Evolutionary conservation across 2,113 vertebrate species (phyloP), one percentile per base, ranked within the genome.

Genomic region (Nesospiza acunhae): DNA sequence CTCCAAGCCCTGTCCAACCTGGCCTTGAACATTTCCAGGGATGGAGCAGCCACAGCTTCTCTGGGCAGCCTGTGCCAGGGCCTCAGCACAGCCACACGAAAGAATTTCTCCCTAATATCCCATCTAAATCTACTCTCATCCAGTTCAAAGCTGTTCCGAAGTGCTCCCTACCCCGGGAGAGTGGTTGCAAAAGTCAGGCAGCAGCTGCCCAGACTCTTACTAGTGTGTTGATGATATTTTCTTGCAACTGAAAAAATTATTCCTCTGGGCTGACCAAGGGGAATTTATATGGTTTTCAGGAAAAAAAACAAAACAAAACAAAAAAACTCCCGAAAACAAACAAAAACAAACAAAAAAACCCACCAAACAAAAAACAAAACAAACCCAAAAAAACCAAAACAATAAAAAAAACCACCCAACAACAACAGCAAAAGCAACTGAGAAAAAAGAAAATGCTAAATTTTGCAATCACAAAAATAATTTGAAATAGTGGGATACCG

Each of bases 1-100:
- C 24, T 76, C 55, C 63, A 41, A 76, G 0, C 12, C 28, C 9
- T 0, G 0, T 31, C 41, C 63, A 83, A 0, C 41, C 31, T 12
- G 49, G 35, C 11, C 22, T 42, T 49, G 35, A 1, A 17, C 63
- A 28, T 10, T 37, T 20, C 15, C 72, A 84, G 35, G 58, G 35
- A 76, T 55, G 42, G 1, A 10, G 10, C 31, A 84, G 8, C 47
- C 41, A 16, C 70, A 83, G 21, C 15, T 84, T 8, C 63, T 42
- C 47, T 41, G 26, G n/a, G 17, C 11, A 68, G 0, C 12, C 55
- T 42, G 14, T 56, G 35, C 64, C 26, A 63, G 26, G 26, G 26
- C 18, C 41, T 70, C 55, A 13, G 3, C 41, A 37, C 22, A 14
- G 15, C 5, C 41, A 37, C 35, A 69, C 1, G 0, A 7, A 47